Evolutionary conservation across 2,113 vertebrate species (phyloP).

Genomic region (Hylia prasina): DNA sequence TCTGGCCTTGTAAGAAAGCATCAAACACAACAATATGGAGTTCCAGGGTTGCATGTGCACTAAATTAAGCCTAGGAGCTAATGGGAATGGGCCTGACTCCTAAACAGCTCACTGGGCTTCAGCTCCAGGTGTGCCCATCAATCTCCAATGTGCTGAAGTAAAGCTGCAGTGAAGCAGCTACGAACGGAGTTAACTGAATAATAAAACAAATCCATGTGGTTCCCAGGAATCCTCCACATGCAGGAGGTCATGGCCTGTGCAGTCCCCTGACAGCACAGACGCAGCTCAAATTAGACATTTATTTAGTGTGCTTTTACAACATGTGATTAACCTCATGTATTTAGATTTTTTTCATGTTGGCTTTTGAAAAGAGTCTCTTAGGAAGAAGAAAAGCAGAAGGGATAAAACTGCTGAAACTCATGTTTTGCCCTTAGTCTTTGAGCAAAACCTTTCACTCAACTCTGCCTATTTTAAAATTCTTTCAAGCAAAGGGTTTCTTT

Average conservation of each 20-base stretch:
- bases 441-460: background rate
- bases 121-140: background rate
- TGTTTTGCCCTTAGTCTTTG: background rate
- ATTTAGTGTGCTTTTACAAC: background rate
- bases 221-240: background rate
- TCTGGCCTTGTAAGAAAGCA: background rate
- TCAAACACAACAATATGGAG: background rate
- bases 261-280: background rate
- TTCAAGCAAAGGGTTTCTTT: background rate
- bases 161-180: background rate
- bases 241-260: background rate
- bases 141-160: background rate
- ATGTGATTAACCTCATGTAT: background rate
- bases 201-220: background rate
- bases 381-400: background rate
- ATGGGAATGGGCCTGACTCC: background rate
- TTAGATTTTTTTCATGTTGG: background rate
- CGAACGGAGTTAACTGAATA: fast-evolving
- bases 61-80: background rate
- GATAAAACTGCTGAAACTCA: background rate
- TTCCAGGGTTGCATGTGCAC: fast-evolving
- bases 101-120: background rate
- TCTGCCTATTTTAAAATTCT: background rate
- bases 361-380: background rate
- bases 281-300: background rate